These are phyloP conservation scores for Drosophila nigrodunni DNA, from an alignment of 1,140 invertebrate genomes.

Conservation along the genomic window DNA sequence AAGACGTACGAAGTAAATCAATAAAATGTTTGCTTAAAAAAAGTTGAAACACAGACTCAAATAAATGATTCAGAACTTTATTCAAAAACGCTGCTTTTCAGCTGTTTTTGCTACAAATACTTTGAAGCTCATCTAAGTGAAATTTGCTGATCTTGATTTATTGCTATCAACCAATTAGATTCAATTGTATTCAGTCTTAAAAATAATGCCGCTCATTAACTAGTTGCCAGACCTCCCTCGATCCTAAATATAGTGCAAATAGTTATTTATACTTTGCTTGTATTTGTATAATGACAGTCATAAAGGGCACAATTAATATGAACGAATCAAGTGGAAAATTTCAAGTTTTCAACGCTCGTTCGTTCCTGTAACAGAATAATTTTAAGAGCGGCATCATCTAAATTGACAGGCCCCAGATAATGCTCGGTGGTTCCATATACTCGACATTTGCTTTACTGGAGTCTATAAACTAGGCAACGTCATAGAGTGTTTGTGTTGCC, in stretches of 20 bases:
- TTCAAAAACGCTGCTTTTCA: background rate
- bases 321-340: constrained; percentile 71
- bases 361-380: constrained; percentile 21
- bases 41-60: background rate
- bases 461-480: constrained; percentile 3
- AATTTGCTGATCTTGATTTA: constrained; percentile 19
- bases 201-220: constrained; percentile 29
- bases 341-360: constrained; percentile 48
- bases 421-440: background rate
- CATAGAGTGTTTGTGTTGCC: background rate
- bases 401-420: constrained; percentile 30
- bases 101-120: background rate
- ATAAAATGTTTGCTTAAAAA: background rate
- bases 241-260: constrained; percentile 4
- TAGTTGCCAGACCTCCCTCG: background rate
- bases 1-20: background rate
- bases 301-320: constrained; percentile 46
- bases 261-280: constrained; percentile 1
- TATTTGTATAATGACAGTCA: constrained; percentile 22
- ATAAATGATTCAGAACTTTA: background rate
- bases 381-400: background rate
- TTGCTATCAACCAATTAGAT: constrained; percentile 30
- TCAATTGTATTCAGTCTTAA: constrained; percentile 43
- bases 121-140: background rate
- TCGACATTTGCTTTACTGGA: background rate